Evolutionary conservation across 2,888 invertebrate genomes (phyloP), one percentile per base, ranked within the genome.

Genomic region (Drosophila austrosaltans): DNA sequence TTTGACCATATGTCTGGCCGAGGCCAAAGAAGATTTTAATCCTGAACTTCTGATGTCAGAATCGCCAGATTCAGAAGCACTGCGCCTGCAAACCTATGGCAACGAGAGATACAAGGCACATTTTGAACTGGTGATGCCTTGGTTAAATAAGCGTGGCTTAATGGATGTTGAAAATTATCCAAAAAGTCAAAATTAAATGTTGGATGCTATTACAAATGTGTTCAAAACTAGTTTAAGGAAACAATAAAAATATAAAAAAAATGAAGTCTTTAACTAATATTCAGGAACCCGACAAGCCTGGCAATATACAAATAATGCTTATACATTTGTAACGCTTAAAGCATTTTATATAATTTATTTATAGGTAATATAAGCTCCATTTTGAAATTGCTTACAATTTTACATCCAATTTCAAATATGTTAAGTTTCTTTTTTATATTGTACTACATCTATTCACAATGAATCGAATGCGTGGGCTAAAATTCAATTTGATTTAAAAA

Each of bases 71-170:
- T 79, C 65, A 1, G 53, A 48, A 1, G 58, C 69, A 1, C 65
- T 83, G 8, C 83, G 81, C 42, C 59, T n/a, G 16, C 30, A 60
- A 3, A 74, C 82, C 48, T 89, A 58, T 40, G 61, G 64, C 4
- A 90, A 88, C 72, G 77, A 83, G 1, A 67, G 87, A 25, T 91
- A 85, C 69, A 76, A 75, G 4, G 78, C 82, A 40, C 81, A 90
- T 32, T 71, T 84, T 25, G 87, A 89, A n/a, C 75, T 66, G 1
- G 22, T 90, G 12, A 65, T 91, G 54, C 86, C 87, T 3, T 91
- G 89, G 89, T 53, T 91, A 12, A 82, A 91, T 56, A 77, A 76
- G 53, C 78, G 82, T 32, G 91, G 91, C 1, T 60, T 79, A 2
- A 76, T 90, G 12, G 84, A 87, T 64, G 5, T 36, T 53, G 57